These are phyloP conservation scores for Hippocampus abdominalis DNA, from an alignment of 2,113 vertebrate species.

Conservation along the genomic window DNA sequence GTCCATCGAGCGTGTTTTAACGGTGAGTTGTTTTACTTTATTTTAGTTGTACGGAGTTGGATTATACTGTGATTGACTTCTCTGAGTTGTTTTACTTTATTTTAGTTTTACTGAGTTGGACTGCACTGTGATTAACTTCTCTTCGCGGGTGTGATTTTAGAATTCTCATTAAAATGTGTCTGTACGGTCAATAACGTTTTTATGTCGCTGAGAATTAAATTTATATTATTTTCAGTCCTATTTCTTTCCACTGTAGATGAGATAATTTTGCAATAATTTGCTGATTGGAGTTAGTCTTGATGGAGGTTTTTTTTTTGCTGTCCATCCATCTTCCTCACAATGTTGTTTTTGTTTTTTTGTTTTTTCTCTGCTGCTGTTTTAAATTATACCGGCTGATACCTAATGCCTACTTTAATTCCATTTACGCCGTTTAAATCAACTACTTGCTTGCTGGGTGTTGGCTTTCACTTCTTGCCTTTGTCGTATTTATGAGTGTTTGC, in stretches of 20 bases:
- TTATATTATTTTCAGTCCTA: neutral
- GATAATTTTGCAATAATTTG: neutral
- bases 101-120: no score
- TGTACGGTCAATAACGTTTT: neutral
- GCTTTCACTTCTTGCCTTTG: slow-evolving; percentile 17
- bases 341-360: neutral
- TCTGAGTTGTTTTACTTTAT: no score
- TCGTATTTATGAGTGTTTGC: slow-evolving; percentile 33
- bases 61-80: no score
- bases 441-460: slow-evolving; percentile 16
- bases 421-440: slow-evolving; percentile 30
- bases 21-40: no score
- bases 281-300: neutral
- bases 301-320: neutral
- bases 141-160: no score
- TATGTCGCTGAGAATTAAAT: neutral
- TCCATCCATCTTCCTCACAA: neutral
- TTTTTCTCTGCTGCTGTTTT: neutral
- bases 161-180: no score
- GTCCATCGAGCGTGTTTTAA: no score
- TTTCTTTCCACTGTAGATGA: neutral
- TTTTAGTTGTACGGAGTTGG: no score
- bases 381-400: neutral
- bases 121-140: no score
- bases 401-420: slow-evolving; percentile 15